Evolutionary conservation across 1,140 invertebrate species (phyloP).

Genomic region (Stenopsyche tienmushanensis): DNA sequence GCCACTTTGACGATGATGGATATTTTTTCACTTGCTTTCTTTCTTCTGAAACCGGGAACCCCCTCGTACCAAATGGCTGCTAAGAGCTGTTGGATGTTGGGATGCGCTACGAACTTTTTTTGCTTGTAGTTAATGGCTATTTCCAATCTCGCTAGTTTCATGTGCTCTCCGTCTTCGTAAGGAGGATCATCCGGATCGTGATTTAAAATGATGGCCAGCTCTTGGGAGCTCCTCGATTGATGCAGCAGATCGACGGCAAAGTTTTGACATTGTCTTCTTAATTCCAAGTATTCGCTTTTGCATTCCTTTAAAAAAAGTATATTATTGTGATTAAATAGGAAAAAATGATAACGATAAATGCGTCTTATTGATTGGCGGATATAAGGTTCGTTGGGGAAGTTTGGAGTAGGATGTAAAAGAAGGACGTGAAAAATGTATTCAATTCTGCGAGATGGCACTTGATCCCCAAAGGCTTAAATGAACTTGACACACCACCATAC

Average conservation of each 20-base stretch:
- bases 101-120: constrained; percentile 93
- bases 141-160: constrained; percentile 79
- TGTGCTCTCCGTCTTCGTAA: constrained; percentile 69
- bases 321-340: too few relatives aligned
- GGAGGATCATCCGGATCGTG: constrained; percentile 71
- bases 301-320: constrained; percentile 60
- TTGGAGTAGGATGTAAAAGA: too few relatives aligned
- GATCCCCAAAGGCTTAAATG: too few relatives aligned
- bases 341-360: too few relatives aligned
- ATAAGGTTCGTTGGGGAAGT: too few relatives aligned
- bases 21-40: constrained; percentile 66
- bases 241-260: constrained; percentile 89
- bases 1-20: constrained; percentile 75
- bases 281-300: constrained; percentile 74
- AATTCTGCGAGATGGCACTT: too few relatives aligned
- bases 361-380: too few relatives aligned
- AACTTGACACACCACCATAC: too few relatives aligned
- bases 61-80: constrained; percentile 92
- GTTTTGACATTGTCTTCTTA: constrained; percentile 82
- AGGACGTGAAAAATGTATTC: too few relatives aligned
- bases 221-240: constrained; percentile 85
- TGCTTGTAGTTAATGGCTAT: constrained; percentile 91
- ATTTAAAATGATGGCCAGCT: constrained; percentile 90
- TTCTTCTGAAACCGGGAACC: constrained; percentile 82
- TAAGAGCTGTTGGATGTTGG: constrained; percentile 89